Base-by-base conservation (phyloP, 2,888 invertebrate genomes). In the Hypselothyrea guttata region DNA sequence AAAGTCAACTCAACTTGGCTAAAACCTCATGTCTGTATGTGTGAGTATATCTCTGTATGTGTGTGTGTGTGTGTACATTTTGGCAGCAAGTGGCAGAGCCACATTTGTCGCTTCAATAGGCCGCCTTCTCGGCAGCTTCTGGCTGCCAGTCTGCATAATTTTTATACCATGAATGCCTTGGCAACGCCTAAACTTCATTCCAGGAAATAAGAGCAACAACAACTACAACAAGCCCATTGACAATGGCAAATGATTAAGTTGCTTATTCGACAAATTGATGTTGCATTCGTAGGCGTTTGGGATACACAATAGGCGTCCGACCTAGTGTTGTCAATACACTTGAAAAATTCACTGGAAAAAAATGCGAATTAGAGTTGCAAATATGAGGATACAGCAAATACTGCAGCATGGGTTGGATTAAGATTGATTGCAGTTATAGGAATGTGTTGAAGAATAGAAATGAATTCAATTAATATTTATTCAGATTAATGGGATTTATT, bases 261-360 rank as follows among this genome's bases (percentile, higher is more conserved):
- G 85, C 85, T 83, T 83, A 82, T 83, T 85, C 76, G 79, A 79
- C 82, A 82, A 82, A 82, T 82, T 84, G 83, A 75, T 79, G 83
- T 70, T 70, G 68, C 69, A 60, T 63, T 55, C 48, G 49, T 38
- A 41, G 48, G 51, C 47, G 44, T 48, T 38, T 28, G 34, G n/a
- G 8, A 7, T 44, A 40, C 38, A 15, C 1, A 12, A 40, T 8
- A 38, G 33, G 15, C 13, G 45, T 12, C 28, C n/a, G 9, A 30
- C 34, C 1, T 12, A 31, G 5, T 18, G 9, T 11, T 22, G 12
- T 22, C 34, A 28, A 28, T 12, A 30, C 40, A 41, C 40, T 41
- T 27, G 11, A 27, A n/a, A 41, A 41, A 41, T 38, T 38, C 22
- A 4, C 22, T 22, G 22, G 5, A 22, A 22, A 22, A 22, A 22